Percentiles rank a stretch among this genome's conserved stretches.
These are phyloP conservation scores for Adelges cooleyi DNA, from an alignment of 1,140 invertebrate species.

Conservation along the genomic window DNA sequence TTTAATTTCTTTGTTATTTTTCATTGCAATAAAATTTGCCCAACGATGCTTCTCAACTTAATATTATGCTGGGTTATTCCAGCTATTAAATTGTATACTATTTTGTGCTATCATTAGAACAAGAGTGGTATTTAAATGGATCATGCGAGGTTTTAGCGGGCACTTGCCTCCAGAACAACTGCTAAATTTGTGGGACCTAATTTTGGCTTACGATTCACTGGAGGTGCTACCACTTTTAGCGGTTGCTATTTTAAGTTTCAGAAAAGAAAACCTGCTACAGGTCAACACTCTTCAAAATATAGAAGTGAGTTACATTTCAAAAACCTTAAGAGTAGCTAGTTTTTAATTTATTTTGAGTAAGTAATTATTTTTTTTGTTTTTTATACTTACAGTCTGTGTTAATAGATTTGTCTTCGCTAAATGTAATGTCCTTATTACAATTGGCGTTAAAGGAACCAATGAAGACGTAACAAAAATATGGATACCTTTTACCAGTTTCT, in stretches of 20 bases:
- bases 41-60: too few relatives aligned
- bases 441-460: conserved; percentile 45
- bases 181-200: conserved; percentile 80
- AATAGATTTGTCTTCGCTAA: conserved; percentile 78
- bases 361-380: conserved; percentile 30
- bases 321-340: not conserved
- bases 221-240: conserved; percentile 79
- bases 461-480: conserved; percentile 35
- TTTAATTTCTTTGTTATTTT: too few relatives aligned
- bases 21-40: too few relatives aligned
- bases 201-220: conserved; percentile 81
- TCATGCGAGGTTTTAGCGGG: conserved; percentile 88
- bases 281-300: conserved; percentile 71
- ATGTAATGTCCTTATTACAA: conserved; percentile 73
- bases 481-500: too few relatives aligned
- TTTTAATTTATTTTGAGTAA: not conserved
- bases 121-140: conserved; percentile 86
- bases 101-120: conserved; percentile 54
- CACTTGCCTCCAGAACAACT: conserved; percentile 85
- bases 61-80: too few relatives aligned
- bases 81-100: conserved; percentile 30
- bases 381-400: conserved; percentile 61
- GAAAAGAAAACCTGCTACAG: conserved; percentile 84
- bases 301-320: conserved; percentile 46
- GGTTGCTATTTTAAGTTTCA: conserved; percentile 78